Evolutionary conservation across 2,797 vertebrate species (phyloP).

Genomic region (Sebastes elongatus): DNA sequence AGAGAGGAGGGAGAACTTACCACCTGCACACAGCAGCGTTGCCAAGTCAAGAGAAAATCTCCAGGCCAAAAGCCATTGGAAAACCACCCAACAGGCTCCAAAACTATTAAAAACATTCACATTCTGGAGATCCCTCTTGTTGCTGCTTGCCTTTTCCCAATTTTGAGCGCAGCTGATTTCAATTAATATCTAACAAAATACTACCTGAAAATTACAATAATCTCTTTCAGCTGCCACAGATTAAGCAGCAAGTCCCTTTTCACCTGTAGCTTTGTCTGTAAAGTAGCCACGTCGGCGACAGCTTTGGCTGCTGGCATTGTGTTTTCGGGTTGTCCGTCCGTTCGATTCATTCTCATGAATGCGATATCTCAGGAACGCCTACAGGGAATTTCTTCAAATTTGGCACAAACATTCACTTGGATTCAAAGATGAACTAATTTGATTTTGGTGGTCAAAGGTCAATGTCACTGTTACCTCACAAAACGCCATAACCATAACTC

Average conservation of each 20-base stretch:
- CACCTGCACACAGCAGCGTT: neutral
- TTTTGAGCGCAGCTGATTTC: neutral
- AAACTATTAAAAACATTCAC: neutral
- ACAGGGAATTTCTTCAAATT: no score
- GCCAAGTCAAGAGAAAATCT: constrained; percentile 11
- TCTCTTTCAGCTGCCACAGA: neutral
- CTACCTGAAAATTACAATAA: neutral
- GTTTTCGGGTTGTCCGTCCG: no score
- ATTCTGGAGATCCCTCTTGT: neutral
- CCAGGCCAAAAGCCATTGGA: neutral
- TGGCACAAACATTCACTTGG: no score
- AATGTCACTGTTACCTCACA: no score
- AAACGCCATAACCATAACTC: no score
- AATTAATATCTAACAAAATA: neutral
- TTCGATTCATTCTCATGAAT: no score
- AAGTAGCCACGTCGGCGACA: neutral
- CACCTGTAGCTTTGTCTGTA: neutral
- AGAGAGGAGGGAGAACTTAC: neutral
- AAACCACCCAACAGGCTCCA: constrained; percentile 2
- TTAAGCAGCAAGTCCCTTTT: neutral
- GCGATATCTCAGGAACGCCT: no score
- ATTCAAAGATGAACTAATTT: no score
- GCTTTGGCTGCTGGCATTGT: no score
- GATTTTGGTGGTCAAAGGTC: no score
- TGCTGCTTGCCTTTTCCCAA: neutral